Conservation (phyloP, 1,140 invertebrate species). For the Calliphora vicina region DNA sequence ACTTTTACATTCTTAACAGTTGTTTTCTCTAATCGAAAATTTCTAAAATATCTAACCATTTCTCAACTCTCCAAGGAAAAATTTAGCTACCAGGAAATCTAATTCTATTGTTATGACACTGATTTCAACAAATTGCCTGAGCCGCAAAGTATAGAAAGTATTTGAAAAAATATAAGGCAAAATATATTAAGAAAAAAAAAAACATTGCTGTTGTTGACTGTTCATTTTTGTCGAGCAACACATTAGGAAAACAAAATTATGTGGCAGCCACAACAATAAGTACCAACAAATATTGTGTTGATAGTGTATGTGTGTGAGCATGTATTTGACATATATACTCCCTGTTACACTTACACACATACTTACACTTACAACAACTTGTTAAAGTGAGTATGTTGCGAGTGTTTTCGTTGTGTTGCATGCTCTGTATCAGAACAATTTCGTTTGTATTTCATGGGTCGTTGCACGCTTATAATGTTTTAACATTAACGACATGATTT, state of each 20-base stretch:
- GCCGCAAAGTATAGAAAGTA: background rate
- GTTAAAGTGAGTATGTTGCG: background rate
- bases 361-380: background rate
- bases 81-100: background rate
- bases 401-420: too few relatives aligned
- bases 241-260: background rate
- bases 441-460: constrained; percentile 29
- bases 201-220: background rate
- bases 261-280: background rate
- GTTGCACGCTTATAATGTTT: constrained; percentile 21
- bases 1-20: background rate
- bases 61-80: background rate
- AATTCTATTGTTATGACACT: background rate
- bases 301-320: background rate
- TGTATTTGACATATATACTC: background rate
- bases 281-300: background rate
- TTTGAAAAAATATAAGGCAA: background rate
- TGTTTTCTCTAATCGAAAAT: background rate
- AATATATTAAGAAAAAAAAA: background rate
- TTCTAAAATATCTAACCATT: too few relatives aligned
- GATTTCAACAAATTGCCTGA: background rate
- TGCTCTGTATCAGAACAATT: background rate
- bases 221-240: background rate
- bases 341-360: background rate
- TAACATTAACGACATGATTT: constrained; percentile 30